A percentile compares a stretch with the other conserved stretches of the same genome.
Conservation (phyloP, 1,140 invertebrate species). For the Rhopalosiphum maidis region DNA sequence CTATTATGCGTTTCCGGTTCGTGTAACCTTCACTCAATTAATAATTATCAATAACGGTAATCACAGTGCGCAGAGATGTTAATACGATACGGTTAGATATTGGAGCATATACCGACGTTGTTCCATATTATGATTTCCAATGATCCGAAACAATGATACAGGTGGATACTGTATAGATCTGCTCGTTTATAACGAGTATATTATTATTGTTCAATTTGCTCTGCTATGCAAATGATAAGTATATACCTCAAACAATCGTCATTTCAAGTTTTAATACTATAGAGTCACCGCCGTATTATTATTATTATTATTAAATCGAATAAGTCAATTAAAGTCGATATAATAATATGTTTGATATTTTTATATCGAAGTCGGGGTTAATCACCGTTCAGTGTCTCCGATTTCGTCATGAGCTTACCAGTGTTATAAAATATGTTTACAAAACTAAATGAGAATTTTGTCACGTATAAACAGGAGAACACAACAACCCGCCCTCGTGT, state of each 20-base stretch:
- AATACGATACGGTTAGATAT: neutral
- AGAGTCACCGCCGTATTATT: neutral
- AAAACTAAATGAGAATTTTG: too few species aligned
- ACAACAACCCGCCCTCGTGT: too few species aligned
- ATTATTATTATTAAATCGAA: neutral
- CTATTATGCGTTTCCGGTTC: neutral
- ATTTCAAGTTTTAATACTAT: neutral
- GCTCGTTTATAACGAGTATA: neutral
- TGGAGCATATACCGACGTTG: neutral
- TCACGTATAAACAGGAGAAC: too few species aligned
- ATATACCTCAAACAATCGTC: neutral
- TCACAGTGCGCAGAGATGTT: neutral
- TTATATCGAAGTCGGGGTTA: neutral
- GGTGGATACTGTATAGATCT: neutral
- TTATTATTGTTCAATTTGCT: neutral
- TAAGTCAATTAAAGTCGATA: neutral
- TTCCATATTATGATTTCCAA: neutral
- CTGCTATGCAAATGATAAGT: neutral
- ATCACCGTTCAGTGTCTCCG: neutral
- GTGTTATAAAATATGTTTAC: too few species aligned
- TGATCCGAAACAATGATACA: neutral
- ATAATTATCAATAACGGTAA: neutral
- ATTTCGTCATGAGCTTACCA: too few species aligned
- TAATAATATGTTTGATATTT: neutral
- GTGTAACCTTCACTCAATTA: neutral